Evolutionary conservation across 1,140 invertebrate genomes (phyloP).

Genomic region (Aphaenogaster floridana): DNA sequence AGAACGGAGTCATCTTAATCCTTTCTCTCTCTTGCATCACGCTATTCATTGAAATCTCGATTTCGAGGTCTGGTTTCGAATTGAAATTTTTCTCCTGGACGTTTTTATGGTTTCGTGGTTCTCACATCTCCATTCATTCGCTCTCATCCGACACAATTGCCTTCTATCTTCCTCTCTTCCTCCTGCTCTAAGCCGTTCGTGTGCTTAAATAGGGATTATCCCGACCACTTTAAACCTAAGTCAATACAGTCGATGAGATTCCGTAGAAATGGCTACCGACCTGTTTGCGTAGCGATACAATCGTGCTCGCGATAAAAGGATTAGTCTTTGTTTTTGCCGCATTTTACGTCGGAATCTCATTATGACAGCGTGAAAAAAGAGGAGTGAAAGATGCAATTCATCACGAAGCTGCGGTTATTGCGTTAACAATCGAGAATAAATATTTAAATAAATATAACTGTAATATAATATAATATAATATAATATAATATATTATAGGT

Average conservation of each 20-base stretch:
- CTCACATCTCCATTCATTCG: conserved; percentile 10
- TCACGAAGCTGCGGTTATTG: background rate
- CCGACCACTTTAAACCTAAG: conserved; percentile 33
- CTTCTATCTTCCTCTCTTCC: background rate
- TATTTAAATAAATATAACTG: too few relatives aligned
- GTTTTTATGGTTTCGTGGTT: conserved; percentile 39
- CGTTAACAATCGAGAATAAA: background rate
- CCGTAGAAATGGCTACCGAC: conserved; percentile 28
- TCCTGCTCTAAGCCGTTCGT: background rate
- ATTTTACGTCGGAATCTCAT: background rate
- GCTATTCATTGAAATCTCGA: conserved; percentile 41
- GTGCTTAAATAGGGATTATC: conserved; percentile 44
- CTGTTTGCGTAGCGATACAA: conserved; percentile 38
- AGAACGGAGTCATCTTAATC: background rate
- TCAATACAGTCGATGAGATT: conserved; percentile 42
- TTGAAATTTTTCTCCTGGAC: conserved; percentile 51
- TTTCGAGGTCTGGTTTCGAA: background rate
- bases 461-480: too few relatives aligned
- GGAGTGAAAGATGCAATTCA: background rate
- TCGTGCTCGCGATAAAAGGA: conserved; percentile 18
- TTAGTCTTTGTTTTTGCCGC: background rate
- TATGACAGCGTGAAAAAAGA: background rate
- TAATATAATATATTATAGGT: background rate
- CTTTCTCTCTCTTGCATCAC: background rate
- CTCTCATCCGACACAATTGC: conserved; percentile 33